These are phyloP conservation scores for Ochropleura plecta DNA, from an alignment of 2,888 invertebrate species.

Conservation along the genomic window DNA sequence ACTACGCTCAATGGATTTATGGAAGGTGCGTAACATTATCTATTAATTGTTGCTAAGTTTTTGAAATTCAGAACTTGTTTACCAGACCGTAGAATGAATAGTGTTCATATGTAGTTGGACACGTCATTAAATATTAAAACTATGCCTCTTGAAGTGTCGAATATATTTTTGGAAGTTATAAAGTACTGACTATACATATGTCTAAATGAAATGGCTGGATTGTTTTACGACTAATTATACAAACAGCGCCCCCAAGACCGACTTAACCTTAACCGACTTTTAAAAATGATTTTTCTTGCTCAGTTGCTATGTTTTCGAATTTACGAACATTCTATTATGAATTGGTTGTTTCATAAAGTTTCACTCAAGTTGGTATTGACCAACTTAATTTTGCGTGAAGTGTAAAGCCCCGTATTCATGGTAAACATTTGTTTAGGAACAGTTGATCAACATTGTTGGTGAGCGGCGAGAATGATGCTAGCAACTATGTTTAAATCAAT, in stretches of 20 bases:
- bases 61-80: neutral
- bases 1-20: constrained; percentile 78
- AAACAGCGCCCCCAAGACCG: neutral
- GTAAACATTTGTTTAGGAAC: too few relatives aligned
- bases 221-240: neutral
- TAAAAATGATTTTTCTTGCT: neutral
- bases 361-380: too few relatives aligned
- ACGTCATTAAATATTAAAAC: constrained; percentile 1
- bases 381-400: too few relatives aligned
- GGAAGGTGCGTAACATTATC: constrained; percentile 69
- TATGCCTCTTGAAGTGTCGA: neutral
- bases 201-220: neutral
- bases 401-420: too few relatives aligned
- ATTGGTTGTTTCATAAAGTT: too few relatives aligned
- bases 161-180: neutral
- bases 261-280: neutral
- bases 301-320: neutral
- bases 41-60: neutral
- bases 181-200: neutral
- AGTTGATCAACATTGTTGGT: too few relatives aligned
- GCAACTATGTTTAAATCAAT: too few relatives aligned
- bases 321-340: neutral
- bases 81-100: neutral
- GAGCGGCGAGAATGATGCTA: too few relatives aligned
- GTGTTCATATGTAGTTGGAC: neutral